Evolutionary conservation across 2,888 invertebrate genomes (phyloP).

Genomic region (Tridacna gigas): DNA sequence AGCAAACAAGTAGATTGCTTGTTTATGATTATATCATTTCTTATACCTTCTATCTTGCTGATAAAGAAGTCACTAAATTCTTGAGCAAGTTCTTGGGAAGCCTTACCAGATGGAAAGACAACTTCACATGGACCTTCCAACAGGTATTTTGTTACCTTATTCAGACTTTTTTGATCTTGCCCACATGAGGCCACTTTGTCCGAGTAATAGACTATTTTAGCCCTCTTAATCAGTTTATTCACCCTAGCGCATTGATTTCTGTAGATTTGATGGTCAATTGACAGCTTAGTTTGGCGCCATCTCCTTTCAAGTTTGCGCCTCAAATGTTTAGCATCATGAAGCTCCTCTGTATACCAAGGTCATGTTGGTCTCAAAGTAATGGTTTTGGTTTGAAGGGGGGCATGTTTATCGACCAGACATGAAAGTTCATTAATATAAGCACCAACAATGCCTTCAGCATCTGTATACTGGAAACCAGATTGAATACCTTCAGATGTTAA

Average conservation of each 20-base stretch:
- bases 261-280: slow-evolving; percentile 48
- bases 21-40: slow-evolving; percentile 34
- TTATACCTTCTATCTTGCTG: slow-evolving; percentile 37
- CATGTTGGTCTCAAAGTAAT: slow-evolving; percentile 43
- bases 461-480: no score
- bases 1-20: no score
- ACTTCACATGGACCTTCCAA: slow-evolving; percentile 48
- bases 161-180: slow-evolving; percentile 39
- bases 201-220: slow-evolving; percentile 42
- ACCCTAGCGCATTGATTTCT: slow-evolving; percentile 40
- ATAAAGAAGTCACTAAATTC: slow-evolving; percentile 49
- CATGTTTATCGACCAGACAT: slow-evolving; percentile 42
- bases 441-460: slow-evolving; percentile 23
- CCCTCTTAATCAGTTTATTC: slow-evolving; percentile 39
- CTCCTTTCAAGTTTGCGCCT: slow-evolving; percentile 50
- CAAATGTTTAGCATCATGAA: slow-evolving; percentile 51
- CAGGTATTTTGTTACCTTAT: slow-evolving; percentile 39
- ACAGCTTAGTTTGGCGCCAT: slow-evolving; percentile 43
- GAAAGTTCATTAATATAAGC: slow-evolving; percentile 16
- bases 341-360: slow-evolving; percentile 50
- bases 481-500: background rate
- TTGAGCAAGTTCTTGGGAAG: slow-evolving; percentile 39
- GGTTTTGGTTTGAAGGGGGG: slow-evolving; percentile 46
- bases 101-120: slow-evolving; percentile 22
- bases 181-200: slow-evolving; percentile 48